A percentile compares a stretch with the other conserved stretches of the same genome.
Conservation (phyloP, 2,888 invertebrate genomes). For the Drosophila meridionalis region DNA sequence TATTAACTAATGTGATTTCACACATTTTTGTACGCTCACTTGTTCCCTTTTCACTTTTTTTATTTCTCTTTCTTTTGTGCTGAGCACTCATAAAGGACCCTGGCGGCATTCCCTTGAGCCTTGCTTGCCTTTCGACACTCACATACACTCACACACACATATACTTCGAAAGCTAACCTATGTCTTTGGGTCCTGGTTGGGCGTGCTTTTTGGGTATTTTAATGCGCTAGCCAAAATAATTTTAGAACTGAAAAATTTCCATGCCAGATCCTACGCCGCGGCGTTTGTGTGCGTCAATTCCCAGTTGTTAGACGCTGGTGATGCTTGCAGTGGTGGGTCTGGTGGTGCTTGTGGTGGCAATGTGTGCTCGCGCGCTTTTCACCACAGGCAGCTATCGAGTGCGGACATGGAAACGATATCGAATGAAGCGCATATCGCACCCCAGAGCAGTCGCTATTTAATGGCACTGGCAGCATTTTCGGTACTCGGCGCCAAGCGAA, state of each 20-base stretch:
- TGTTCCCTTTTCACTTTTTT: not conserved
- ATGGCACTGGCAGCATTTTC: constrained; percentile 32
- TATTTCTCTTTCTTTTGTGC: not conserved
- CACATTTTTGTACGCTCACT: not conserved
- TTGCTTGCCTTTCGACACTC: constrained; percentile 22
- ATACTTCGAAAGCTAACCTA: constrained; percentile 16
- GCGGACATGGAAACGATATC: constrained; percentile 24
- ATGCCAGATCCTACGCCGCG: constrained; percentile 32
- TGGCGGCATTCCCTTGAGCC: constrained; percentile 47
- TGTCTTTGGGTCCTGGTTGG: constrained; percentile 12
- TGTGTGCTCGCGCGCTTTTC: constrained; percentile 42
- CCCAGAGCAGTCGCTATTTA: constrained; percentile 36
- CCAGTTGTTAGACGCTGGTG: constrained; percentile 10
- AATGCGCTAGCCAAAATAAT: constrained; percentile 20
- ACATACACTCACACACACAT: constrained; percentile 9
- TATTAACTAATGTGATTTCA: not conserved
- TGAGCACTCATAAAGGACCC: not conserved
- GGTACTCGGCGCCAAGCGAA: constrained; percentile 65
- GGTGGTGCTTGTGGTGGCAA: constrained; percentile 20
- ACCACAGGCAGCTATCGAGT: constrained; percentile 51
- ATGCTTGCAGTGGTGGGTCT: constrained; percentile 5
- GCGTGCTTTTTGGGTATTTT: constrained; percentile 5
- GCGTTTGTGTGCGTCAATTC: constrained; percentile 23
- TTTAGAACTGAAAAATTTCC: constrained; percentile 47
- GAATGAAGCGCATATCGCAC: constrained; percentile 40